Evolutionary conservation across 30 jellyfish, hydroid and myxozoan genomes (phyloP).

Genomic region (Cassiopea andromeda): DNA sequence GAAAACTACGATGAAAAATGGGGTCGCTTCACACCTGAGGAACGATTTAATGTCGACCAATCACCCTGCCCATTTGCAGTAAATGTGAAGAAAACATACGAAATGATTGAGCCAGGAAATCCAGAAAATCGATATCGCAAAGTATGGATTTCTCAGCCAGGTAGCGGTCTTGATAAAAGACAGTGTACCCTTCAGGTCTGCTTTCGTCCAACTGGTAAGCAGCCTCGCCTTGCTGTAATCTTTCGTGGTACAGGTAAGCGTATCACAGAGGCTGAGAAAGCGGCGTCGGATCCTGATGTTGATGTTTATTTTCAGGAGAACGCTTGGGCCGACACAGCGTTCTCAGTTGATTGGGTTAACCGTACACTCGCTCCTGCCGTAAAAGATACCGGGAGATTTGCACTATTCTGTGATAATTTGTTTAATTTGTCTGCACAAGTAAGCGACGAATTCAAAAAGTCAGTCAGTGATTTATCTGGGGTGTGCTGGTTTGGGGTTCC

Average conservation of each 20-base stretch:
- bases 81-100: background rate
- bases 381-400: constrained; percentile 22
- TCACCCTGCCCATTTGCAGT: background rate
- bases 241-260: constrained; percentile 70
- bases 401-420: background rate
- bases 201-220: constrained; percentile 63
- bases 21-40: constrained; percentile 60
- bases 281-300: constrained; percentile 57
- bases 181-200: constrained; percentile 75
- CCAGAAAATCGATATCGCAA: constrained; percentile 22
- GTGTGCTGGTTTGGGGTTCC: background rate
- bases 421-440: background rate
- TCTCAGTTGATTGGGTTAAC: constrained; percentile 64
- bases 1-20: constrained; percentile 33
- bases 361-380: constrained; percentile 53
- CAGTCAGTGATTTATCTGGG: background rate
- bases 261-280: constrained; percentile 13
- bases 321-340: constrained; percentile 69
- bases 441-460: background rate
- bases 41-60: constrained; percentile 68
- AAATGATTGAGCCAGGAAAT: background rate
- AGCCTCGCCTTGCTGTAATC: constrained; percentile 69
- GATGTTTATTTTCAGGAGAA: constrained; percentile 66
- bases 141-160: constrained; percentile 73
- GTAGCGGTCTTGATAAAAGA: constrained; percentile 67